Base-by-base conservation (phyloP, 2,113 vertebrate genomes). In the Siphamia tubifer region DNA sequence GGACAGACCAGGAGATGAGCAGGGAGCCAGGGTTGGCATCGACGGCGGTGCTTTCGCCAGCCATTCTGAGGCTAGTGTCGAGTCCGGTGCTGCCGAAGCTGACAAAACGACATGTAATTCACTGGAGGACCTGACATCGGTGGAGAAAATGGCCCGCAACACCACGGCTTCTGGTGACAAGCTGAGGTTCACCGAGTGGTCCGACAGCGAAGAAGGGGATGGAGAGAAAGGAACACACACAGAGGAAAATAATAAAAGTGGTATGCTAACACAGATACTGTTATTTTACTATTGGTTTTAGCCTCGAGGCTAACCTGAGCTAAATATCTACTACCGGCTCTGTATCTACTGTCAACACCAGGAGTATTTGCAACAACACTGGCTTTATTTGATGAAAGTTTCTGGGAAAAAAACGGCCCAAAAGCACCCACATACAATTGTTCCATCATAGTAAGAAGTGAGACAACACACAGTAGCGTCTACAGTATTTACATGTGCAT, bases 211-310 rank as follows among this genome's bases (percentile, higher is more conserved):
- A 32, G 85, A 84, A 2, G 63, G 68, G 20, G 42, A 42, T 0
- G 71, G 34, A 16, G 54, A 69, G 35, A 6, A 30, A 48, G 25
- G 40, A 55, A 39, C 45, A n/a, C 39, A 28, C 30, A 4, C 35
- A 47, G 16, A 40, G 66, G 67, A 36, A 55, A 69, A 79, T 9
- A 36, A 49, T 32, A 80, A 68, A 69, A 39, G 35, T 11, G 87
- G 88, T 90, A 82, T 51, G 88, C 79, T 73, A 74, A 71, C 56
- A 11, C 47, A 69, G 17, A 66, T 62, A 49, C 30, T 82, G 48
- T 70, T 13, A 32, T 79, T 73, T 71, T 42, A 39, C 38, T 9
- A 28, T 55, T 80, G 84, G 78, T 75, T 57, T 74, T 82, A 76
- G 73, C 68, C 45, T 32, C 4, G 2, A 4, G 45, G 74, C 66